Base-by-base conservation (phyloP, 2,113 vertebrate species). In the Epinephelus moara region DNA sequence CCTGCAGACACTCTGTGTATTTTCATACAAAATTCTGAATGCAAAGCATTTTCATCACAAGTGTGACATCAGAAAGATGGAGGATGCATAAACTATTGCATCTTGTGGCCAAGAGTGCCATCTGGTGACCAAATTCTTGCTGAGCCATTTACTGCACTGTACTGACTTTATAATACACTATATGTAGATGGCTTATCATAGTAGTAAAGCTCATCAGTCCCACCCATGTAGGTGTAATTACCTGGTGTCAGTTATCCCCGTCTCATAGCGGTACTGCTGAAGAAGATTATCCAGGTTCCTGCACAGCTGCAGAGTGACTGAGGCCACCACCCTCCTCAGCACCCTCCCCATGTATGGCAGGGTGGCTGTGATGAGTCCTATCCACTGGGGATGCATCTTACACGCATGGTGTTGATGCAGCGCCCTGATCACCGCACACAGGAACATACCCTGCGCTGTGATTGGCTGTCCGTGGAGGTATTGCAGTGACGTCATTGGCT, bases 351-450 rank as follows among this genome's bases (percentile, higher is more conserved):
- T 99, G 86, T 99, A 99, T 23, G 98, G 98, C 91, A 99, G 95
- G 21, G 97, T 97, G 88, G 98, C 96, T 12, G 97, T 99, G 91
- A 99, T 98, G 73, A 99, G 96, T 80, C 96, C 96, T n/a, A 99
- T 98, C 98, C 98, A 99, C 84, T 99, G 98, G 2, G 98, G 98
- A 76, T 99, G 98, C 97, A 99, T 99, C 93, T 99, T 99, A 90
- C 98, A 99, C 3, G 97, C 94, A 81, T 98, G 97, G 93, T 98
- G 97, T 87, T 99, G 98, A 92, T 99, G 98, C 71, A 99, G 94
- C 14, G 98, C 98, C 88, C 98, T 93, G 83, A 99, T 99, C 75
- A 99, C 97, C 0, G 98, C 97, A 1, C 98, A 99, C 52, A 99
- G 96, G 92, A 99, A 99, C 98, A 99, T 99, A 81, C 98, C 98